Conservation (phyloP, 2,888 invertebrate species). For the Ochropleura leucogaster region DNA sequence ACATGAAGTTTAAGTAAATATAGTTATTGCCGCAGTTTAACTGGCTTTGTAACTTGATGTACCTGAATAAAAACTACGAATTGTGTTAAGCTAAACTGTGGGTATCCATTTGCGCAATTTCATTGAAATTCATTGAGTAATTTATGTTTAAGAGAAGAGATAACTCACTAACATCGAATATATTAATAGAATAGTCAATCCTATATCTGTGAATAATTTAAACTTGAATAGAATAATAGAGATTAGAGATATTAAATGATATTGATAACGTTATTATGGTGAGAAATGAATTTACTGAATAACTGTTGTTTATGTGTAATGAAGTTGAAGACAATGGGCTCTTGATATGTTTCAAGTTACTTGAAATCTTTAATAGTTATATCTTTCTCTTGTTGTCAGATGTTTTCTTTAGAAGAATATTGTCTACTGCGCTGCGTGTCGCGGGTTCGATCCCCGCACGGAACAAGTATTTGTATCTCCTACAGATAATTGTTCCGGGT, state of each 20-base stretch:
- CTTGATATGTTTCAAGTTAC: background rate
- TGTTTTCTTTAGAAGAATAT: background rate
- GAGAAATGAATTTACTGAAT: background rate
- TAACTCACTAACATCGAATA: background rate
- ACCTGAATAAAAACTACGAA: no score
- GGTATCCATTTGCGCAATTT: no score
- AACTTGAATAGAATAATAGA: background rate
- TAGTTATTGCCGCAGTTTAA: no score
- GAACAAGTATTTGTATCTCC: no score
- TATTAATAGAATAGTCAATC: background rate
- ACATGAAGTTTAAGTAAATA: no score
- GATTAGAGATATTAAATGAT: background rate
- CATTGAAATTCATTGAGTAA: no score
- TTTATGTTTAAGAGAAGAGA: background rate
- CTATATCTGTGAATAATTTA: slow-evolving; percentile 4
- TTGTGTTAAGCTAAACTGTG: no score
- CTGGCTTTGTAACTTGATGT: no score
- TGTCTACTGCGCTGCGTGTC: no score
- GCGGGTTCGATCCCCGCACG: no score
- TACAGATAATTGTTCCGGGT: no score
- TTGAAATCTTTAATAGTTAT: background rate
- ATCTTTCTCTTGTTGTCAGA: background rate
- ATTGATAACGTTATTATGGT: slow-evolving; percentile 7
- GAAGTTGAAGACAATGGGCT: background rate
- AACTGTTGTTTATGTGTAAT: no score